Evolutionary conservation across 2,113 vertebrate genomes (phyloP).

Genomic region (Vidua chalybeata): DNA sequence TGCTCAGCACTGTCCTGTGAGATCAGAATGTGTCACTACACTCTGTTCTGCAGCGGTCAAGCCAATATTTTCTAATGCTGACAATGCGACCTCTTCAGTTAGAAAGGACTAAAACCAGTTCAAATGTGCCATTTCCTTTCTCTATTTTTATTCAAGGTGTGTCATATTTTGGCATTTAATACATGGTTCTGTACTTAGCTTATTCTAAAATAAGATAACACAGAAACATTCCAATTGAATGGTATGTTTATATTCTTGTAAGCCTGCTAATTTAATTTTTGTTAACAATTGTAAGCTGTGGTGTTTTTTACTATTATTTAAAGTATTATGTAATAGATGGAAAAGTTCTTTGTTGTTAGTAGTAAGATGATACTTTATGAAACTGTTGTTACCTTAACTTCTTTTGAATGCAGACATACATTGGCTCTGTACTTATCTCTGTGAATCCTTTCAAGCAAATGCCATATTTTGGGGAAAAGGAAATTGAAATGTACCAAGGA

Average conservation of each 20-base stretch:
- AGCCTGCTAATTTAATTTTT: neutral
- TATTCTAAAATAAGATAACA: neutral
- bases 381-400: conserved; percentile 78
- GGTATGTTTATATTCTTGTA: neutral
- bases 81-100: neutral
- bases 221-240: neutral
- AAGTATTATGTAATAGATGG: neutral
- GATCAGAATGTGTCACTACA: neutral
- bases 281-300: neutral
- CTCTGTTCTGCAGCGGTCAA: neutral
- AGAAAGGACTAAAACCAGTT: neutral
- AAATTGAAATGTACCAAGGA: conserved; percentile 98
- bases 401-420: conserved; percentile 86
- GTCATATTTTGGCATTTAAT: neutral
- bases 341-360: neutral
- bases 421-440: conserved; percentile 96
- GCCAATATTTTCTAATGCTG: neutral
- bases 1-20: conserved; percentile 5
- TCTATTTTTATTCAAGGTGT: neutral
- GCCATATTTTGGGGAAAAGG: conserved; percentile 98
- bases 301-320: neutral
- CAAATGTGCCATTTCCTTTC: neutral
- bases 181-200: neutral
- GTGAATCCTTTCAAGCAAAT: conserved; percentile 99
- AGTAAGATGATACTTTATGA: neutral